Evolutionary conservation across 2,888 invertebrate species (phyloP).

Genomic region (Drosophila recens): DNA sequence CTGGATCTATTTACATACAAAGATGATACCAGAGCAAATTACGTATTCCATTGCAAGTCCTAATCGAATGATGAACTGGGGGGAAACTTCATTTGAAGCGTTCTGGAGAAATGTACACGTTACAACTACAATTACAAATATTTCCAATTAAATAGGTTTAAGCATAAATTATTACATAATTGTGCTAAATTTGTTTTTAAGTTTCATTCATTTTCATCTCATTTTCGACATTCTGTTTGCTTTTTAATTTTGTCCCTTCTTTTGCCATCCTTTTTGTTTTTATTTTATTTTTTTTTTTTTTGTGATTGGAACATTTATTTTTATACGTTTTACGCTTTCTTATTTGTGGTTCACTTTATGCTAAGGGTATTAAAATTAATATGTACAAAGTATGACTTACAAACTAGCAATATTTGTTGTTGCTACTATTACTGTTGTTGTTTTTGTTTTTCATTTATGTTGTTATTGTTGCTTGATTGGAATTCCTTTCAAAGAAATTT

Average conservation of each 20-base stretch:
- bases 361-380: conserved; percentile 73
- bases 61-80: conserved; percentile 28
- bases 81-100: conserved; percentile 26
- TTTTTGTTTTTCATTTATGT: conserved; percentile 1
- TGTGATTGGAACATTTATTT: conserved; percentile 47
- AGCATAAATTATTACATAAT: conserved; percentile 75
- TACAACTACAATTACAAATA: conserved; percentile 42
- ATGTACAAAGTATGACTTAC: conserved; percentile 68
- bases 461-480: conserved; percentile 18
- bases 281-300: conserved; percentile 15
- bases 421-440: conserved; percentile 11
- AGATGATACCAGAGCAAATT: conserved; percentile 33
- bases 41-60: conserved; percentile 68
- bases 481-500: conserved; percentile 58
- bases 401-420: conserved; percentile 54
- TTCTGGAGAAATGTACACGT: conserved; percentile 56
- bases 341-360: conserved; percentile 66
- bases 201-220: conserved; percentile 11
- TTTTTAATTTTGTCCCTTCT: neutral
- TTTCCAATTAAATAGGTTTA: conserved; percentile 65
- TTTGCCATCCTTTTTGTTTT: conserved; percentile 16
- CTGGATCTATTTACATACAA: conserved; percentile 42
- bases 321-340: conserved; percentile 62
- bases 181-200: conserved; percentile 69
- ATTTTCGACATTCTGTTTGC: conserved; percentile 1